Conservation (phyloP, 2,888 invertebrate genomes). For the Anthoptus insignis region DNA sequence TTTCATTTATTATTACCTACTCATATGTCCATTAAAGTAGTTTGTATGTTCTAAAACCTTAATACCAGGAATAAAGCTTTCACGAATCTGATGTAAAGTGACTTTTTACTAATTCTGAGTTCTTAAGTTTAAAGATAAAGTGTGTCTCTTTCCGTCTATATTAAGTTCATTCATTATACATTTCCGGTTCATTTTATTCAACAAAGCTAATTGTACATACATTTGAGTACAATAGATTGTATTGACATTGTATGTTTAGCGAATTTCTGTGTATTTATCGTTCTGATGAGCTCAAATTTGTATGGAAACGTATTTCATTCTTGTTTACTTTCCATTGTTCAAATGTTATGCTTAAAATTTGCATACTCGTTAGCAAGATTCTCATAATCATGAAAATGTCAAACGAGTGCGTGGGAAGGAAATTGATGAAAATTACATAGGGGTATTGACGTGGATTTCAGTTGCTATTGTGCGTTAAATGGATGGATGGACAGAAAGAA, state of each 20-base stretch:
- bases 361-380: slow-evolving; percentile 9
- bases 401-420: neutral
- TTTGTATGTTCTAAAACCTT: too few relatives aligned
- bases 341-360: slow-evolving; percentile 22
- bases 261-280: slow-evolving; percentile 15
- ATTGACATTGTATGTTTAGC: neutral
- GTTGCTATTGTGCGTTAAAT: neutral
- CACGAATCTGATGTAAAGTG: too few relatives aligned
- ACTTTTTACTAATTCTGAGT: too few relatives aligned
- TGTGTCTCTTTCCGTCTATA: too few relatives aligned
- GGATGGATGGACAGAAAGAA: neutral
- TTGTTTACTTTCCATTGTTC: slow-evolving; percentile 15
- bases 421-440: neutral
- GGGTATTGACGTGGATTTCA: neutral
- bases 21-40: too few relatives aligned
- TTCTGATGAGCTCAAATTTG: slow-evolving; percentile 16
- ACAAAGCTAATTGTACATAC: neutral
- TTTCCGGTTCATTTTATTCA: neutral
- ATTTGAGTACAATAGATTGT: neutral
- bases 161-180: neutral
- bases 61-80: too few relatives aligned
- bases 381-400: neutral
- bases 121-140: too few relatives aligned
- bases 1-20: too few relatives aligned
- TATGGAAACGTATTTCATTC: slow-evolving; percentile 18